phyloP scores from a whole-genome alignment of 2,797 vertebrate species.

The Oryzias dopingdopingensis region DNA sequence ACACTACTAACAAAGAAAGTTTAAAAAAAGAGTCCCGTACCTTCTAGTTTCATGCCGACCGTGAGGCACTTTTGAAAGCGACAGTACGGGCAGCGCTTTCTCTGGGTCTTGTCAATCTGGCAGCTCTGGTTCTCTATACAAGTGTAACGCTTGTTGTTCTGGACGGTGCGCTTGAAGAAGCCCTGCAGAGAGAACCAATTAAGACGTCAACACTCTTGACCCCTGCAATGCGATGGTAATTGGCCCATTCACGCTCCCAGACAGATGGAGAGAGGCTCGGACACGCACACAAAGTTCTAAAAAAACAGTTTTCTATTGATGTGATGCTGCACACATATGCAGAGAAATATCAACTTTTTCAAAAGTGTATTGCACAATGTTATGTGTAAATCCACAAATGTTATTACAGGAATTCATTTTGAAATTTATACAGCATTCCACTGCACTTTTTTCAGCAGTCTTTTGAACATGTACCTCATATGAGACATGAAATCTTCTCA shows the following conservation, averaged over 20 bases:
- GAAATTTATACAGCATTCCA: background rate
- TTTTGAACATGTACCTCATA: conserved; percentile 6
- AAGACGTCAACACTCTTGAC: conserved; percentile 80
- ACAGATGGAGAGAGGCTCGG: conserved; percentile 60
- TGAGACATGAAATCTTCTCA: conserved; percentile 17
- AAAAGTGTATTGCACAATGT: too few species aligned
- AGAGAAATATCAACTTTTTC: conserved; percentile 5
- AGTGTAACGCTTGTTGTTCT: conserved; percentile 99
- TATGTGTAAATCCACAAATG: background rate
- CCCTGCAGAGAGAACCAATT: conserved; percentile 85
- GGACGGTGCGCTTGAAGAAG: conserved; percentile 99
- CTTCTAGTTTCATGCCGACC: conserved; percentile 99
- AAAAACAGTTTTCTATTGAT: conserved; percentile 19
- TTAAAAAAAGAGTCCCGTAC: conserved; percentile 69
- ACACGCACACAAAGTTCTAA: conserved; percentile 45
- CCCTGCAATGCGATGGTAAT: conserved; percentile 75
- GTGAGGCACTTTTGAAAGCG: conserved; percentile 98
- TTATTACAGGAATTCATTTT: background rate
- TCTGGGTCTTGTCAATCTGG: conserved; percentile 99
- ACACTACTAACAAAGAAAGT: conserved; percentile 13
- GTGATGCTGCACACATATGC: conserved; percentile 7
- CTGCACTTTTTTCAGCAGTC: conserved; percentile 2
- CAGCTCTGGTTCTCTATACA: conserved; percentile 99
- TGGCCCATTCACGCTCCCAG: conserved; percentile 73
- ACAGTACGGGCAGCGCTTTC: conserved; percentile 97